Evolutionary conservation across 2,797 vertebrate species (phyloP), one percentile per base, ranked within the genome.

Genomic region (Chelonia mydas): DNA sequence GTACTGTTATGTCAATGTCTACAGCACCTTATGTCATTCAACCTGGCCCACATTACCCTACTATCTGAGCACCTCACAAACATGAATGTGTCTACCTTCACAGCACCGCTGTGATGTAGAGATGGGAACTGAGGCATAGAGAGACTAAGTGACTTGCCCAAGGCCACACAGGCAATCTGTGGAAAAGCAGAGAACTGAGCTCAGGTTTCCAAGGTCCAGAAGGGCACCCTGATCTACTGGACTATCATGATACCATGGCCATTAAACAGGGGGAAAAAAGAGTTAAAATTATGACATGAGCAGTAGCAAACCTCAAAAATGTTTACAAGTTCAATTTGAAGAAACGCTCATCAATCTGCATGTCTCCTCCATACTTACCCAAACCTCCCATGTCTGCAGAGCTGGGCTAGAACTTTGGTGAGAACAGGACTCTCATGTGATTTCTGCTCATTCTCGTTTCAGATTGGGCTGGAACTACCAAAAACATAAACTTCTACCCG

Each of bases 401-500:
- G 5, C 47, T 47, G 3, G 61, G 8, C 65, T 86, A 21, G n/a
- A 41, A 41, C 37, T 49, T 19, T 1, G 28, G 54, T 37, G 50
- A 33, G 85, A 47, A 7, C 54, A 81, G 17, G 27, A 9, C 45
- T 84, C 83, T 93, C 79, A 65, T 86, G 61, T 49, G 3, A 17
- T 81, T 89, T 23, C 84, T 92, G 28, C 59, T 68, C 33, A 87
- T 0, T 1, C 13, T 88, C 81, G 3, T 93, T 90, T 65, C 76
- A 82, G 8, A 80, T 68, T 59, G 68, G 95, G 45, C 19, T 95
- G 83, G 49, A 96, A 97, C 95, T 94, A 93, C 83, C 79, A 91
- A 3, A 47, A 80, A 61, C 72, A 88, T 95, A 94, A 89, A 83
- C 61, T 95, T 95, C 27, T 93, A n/a, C 93, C 94, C 90, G 96